Conservation (phyloP, 2,113 vertebrate genomes). For the Mionectes macconnelli region DNA sequence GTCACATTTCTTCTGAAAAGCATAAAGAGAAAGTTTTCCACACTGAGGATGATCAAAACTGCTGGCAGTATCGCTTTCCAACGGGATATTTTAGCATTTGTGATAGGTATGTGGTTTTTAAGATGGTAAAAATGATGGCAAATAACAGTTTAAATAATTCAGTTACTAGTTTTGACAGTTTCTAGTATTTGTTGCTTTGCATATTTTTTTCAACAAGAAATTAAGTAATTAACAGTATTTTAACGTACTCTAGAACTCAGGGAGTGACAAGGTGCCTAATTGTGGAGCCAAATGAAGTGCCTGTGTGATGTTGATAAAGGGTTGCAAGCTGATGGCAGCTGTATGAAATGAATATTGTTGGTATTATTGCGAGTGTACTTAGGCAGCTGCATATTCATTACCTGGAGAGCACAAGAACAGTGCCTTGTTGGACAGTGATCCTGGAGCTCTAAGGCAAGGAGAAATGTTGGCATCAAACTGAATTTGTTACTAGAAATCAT, state of each 20-base stretch:
- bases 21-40: conserved; percentile 98
- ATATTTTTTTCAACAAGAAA: neutral
- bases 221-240: neutral
- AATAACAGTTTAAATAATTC: neutral
- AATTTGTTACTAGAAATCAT: neutral
- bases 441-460: neutral
- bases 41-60: conserved; percentile 94
- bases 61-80: conserved; percentile 98
- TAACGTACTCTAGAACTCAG: neutral
- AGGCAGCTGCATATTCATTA: neutral
- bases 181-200: neutral
- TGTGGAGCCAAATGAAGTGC: neutral
- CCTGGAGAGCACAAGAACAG: neutral
- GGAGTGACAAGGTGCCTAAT: neutral
- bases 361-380: neutral
- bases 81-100: conserved; percentile 92
- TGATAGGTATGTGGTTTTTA: conserved; percentile 80
- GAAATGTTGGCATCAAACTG: neutral
- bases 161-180: neutral
- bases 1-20: conserved; percentile 97
- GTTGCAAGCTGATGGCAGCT: neutral
- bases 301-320: neutral
- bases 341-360: neutral
- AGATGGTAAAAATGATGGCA: neutral
- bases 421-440: neutral